Evolutionary conservation across 2,888 invertebrate species (phyloP).

Genomic region (Zaprionus obscuricornis): DNA sequence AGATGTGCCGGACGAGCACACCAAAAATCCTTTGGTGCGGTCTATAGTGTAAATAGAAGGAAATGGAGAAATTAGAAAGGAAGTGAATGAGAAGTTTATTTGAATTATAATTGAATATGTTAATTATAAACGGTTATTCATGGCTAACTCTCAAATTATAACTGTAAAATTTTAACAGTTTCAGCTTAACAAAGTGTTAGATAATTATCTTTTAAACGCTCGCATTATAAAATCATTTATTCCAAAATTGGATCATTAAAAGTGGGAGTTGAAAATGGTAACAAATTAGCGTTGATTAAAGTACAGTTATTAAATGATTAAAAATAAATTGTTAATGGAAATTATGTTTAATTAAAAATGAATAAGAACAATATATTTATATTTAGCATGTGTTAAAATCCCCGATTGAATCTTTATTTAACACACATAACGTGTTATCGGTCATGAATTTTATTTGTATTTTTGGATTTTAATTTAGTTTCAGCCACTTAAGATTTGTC

Average conservation of each 20-base stretch:
- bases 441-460: too few relatives aligned
- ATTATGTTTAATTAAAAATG: not conserved
- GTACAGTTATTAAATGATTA: too few relatives aligned
- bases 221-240: conserved; percentile 1
- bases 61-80: not conserved
- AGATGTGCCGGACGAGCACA: conserved; percentile 85
- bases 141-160: conserved; percentile 12
- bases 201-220: conserved; percentile 10
- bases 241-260: conserved; percentile 11
- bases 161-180: too few relatives aligned
- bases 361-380: too few relatives aligned
- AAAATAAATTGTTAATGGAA: not conserved
- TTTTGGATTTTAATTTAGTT: too few relatives aligned
- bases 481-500: too few relatives aligned
- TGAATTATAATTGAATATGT: conserved; percentile 2
- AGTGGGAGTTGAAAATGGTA: not conserved
- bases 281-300: too few relatives aligned
- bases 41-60: conserved; percentile 72
- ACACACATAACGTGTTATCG: too few relatives aligned
- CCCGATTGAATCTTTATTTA: too few relatives aligned
- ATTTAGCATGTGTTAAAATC: too few relatives aligned
- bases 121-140: conserved; percentile 5
- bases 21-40: conserved; percentile 85
- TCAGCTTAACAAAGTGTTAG: too few relatives aligned
- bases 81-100: not conserved